Percentiles rank a stretch among this genome's conserved stretches.
phyloP scores from a whole-genome alignment of 2,888 invertebrate genomes.

The Galeopsomyia nigrocyanea region DNA sequence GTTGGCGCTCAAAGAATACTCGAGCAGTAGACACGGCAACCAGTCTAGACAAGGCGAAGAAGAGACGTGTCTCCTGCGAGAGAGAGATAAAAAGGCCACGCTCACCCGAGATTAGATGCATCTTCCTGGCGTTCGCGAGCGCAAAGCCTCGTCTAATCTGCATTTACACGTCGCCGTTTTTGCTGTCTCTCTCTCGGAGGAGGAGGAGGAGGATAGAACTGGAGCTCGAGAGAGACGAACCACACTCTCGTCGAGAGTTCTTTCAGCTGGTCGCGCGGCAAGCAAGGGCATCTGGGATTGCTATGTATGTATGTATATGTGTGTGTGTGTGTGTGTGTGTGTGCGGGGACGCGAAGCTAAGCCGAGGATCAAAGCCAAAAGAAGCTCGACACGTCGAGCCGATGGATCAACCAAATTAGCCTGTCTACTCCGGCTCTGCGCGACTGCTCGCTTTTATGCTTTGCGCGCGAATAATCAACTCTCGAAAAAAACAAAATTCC shows the following conservation, averaged over 20 bases:
- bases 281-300: neutral
- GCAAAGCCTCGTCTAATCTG: slow-evolving; percentile 54
- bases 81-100: neutral
- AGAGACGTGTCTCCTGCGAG: neutral
- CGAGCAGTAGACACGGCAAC: no score
- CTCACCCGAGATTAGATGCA: slow-evolving; percentile 53
- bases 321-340: no score
- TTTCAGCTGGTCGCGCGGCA: neutral
- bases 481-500: no score
- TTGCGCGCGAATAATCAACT: no score
- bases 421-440: neutral
- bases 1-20: no score
- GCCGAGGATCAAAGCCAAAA: neutral
- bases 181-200: slow-evolving; percentile 37
- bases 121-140: slow-evolving; percentile 33
- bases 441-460: no score
- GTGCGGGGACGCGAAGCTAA: neutral
- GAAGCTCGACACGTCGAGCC: neutral
- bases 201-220: no score
- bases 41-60: neutral
- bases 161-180: slow-evolving; percentile 57
- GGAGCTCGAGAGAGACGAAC: no score
- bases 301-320: no score
- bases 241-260: neutral
- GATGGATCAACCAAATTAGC: no score